Conservation (phyloP, 2,888 invertebrate genomes). For the Pandemis cinnamomeana region DNA sequence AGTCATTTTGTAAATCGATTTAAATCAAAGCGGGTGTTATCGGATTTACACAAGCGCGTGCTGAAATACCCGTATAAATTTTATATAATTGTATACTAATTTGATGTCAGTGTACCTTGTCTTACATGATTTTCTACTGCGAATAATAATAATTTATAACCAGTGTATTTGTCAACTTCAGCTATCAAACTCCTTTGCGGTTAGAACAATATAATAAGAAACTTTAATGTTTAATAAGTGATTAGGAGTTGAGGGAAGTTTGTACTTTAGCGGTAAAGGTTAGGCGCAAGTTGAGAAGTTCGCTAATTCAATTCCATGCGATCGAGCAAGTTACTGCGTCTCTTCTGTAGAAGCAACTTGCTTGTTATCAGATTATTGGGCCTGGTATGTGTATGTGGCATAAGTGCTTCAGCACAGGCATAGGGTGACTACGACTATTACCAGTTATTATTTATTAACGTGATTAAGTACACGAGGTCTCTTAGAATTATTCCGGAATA, state of each 20-base stretch:
- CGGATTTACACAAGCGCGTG: no score
- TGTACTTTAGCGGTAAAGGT: constrained; percentile 35
- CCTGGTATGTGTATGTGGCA: constrained; percentile 9
- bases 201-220: constrained; percentile 3
- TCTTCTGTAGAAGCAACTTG: constrained; percentile 6
- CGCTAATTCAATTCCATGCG: constrained; percentile 40
- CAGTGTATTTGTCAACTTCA: not conserved
- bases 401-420: not conserved
- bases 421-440: not conserved
- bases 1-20: no score
- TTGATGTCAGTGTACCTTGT: no score
- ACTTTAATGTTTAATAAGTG: constrained; percentile 36
- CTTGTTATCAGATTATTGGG: constrained; percentile 19
- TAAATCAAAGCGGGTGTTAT: no score
- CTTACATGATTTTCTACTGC: no score
- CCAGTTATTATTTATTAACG: no score
- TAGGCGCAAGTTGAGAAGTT: constrained; percentile 38
- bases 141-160: not conserved
- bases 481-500: no score
- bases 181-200: constrained; percentile 3
- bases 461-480: no score
- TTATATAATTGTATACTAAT: no score
- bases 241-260: constrained; percentile 32
- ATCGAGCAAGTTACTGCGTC: constrained; percentile 27
- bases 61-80: no score